Evolutionary conservation across 2,888 invertebrate species (phyloP).

Genomic region (Myopa tessellatipennis): DNA sequence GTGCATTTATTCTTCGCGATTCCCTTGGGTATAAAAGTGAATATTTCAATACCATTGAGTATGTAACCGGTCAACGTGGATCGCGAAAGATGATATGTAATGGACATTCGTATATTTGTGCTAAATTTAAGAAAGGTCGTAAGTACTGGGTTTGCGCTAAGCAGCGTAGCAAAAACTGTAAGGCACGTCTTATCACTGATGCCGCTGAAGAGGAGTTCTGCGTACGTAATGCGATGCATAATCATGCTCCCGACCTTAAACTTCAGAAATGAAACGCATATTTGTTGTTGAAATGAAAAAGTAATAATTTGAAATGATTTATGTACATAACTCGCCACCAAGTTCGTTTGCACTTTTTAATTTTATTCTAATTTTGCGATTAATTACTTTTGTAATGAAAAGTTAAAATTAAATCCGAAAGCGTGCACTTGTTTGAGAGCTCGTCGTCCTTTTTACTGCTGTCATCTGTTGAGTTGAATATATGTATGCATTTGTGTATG

Average conservation of each 20-base stretch:
- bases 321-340: no score
- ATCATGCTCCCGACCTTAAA: constrained; percentile 51
- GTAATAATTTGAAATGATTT: no score
- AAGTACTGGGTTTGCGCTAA: constrained; percentile 64
- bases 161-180: constrained; percentile 61
- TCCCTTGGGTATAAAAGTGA: constrained; percentile 28
- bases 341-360: no score
- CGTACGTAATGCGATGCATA: constrained; percentile 57
- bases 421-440: no score
- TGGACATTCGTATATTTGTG: constrained; percentile 59
- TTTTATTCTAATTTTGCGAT: no score
- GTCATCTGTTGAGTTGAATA: no score
- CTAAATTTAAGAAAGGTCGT: constrained; percentile 57
- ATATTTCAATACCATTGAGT: constrained; percentile 49
- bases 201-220: constrained; percentile 53
- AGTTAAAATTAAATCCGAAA: no score
- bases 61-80: constrained; percentile 60
- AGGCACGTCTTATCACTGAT: constrained; percentile 61
- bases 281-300: background rate
- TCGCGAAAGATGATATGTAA: constrained; percentile 58
- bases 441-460: no score
- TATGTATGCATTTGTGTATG: background rate
- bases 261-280: constrained; percentile 7
- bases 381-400: no score
- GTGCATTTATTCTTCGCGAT: constrained; percentile 29